Evolutionary conservation across 2,113 vertebrate species (phyloP).

Genomic region (Ia io): DNA sequence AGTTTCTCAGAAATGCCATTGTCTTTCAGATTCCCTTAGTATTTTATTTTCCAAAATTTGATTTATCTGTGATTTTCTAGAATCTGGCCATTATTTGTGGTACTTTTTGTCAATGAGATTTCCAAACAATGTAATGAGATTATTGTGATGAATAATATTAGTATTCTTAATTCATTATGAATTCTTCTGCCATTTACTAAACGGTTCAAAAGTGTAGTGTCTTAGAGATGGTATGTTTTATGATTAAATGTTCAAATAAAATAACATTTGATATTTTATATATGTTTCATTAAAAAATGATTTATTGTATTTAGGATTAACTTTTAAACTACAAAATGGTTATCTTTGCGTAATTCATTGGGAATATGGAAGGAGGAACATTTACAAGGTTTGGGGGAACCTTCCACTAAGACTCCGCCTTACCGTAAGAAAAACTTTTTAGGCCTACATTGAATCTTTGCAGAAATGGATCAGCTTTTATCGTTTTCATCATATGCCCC

Average conservation of each 20-base stretch:
- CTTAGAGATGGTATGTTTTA: background rate
- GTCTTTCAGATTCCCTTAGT: background rate
- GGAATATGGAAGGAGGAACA: background rate
- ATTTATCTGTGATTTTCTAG: background rate
- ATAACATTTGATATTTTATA: background rate
- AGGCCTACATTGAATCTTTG: background rate
- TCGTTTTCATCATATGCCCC: background rate
- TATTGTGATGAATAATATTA: background rate
- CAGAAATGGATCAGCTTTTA: background rate
- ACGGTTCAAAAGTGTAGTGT: background rate
- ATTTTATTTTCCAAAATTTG: constrained; percentile 24
- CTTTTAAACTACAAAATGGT: background rate
- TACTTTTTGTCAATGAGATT: background rate
- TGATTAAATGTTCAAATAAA: background rate
- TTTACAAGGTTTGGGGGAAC: background rate
- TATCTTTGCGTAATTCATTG: background rate
- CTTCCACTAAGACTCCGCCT: background rate
- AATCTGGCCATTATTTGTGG: background rate
- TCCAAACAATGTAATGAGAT: background rate
- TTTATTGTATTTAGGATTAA: background rate
- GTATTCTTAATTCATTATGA: background rate
- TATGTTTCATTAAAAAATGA: background rate
- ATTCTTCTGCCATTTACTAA: background rate
- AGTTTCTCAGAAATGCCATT: constrained; percentile 17
- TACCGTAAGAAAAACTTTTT: background rate